Conservation (phyloP, 2,113 vertebrate species). For the Ovibos moschatus region DNA sequence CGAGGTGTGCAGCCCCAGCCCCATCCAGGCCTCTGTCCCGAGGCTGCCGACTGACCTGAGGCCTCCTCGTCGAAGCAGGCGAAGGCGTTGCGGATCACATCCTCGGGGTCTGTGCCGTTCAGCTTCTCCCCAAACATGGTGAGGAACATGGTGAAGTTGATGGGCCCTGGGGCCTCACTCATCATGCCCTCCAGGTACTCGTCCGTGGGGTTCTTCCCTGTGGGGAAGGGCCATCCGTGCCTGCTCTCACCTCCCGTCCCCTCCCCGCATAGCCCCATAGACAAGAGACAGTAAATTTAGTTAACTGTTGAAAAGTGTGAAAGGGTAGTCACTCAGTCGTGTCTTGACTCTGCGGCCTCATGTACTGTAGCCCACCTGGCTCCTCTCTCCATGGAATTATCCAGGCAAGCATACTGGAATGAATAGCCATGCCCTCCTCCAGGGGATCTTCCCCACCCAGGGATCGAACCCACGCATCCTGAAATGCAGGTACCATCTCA, state of each 20-base stretch:
- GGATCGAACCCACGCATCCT: not conserved
- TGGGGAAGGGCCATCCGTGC: accelerated
- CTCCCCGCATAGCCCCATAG: not conserved
- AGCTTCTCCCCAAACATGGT: slow-evolving; percentile 99
- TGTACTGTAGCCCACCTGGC: not conserved
- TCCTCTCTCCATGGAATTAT: not conserved
- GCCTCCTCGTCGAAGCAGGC: slow-evolving; percentile 99
- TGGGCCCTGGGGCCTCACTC: slow-evolving; percentile 97
- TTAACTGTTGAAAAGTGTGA: not conserved
- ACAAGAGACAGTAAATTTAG: not conserved
- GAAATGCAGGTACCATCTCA: not conserved
- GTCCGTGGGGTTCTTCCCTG: slow-evolving; percentile 98
- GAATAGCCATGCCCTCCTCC: not conserved
- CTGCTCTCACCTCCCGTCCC: not conserved
- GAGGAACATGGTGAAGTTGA: slow-evolving; percentile 99
- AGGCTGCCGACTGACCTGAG: slow-evolving; percentile 85
- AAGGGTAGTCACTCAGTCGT: not conserved
- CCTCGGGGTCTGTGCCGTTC: slow-evolving; percentile 96
- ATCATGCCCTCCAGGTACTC: slow-evolving; percentile 99
- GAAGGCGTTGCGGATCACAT: slow-evolving; percentile 97
- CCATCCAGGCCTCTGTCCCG: not conserved
- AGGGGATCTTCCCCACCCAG: not conserved
- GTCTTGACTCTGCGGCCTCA: not conserved
- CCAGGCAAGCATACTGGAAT: not conserved
- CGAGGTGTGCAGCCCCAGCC: not conserved